A percentile compares a stretch with the other conserved stretches of the same genome.
Evolutionary conservation across 1,140 invertebrate species (phyloP).

Genomic region (Lasioglossum baleicum): DNA sequence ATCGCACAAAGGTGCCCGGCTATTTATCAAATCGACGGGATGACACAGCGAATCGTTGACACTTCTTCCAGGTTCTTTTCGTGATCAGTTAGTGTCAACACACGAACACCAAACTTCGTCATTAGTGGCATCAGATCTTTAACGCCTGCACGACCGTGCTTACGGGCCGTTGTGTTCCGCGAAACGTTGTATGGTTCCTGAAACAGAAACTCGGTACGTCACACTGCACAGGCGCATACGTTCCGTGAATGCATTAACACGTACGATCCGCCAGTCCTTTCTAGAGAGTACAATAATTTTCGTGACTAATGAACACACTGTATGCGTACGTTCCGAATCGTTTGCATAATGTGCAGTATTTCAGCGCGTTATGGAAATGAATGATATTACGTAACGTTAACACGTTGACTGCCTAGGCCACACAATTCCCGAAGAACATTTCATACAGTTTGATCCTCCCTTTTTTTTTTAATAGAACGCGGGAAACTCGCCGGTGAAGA

Average conservation of each 20-base stretch:
- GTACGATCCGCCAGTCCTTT: conserved; percentile 32
- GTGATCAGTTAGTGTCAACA: conserved; percentile 64
- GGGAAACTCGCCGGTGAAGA: neutral
- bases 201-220: conserved; percentile 54
- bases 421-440: too few relatives aligned
- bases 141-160: conserved; percentile 67
- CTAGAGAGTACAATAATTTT: conserved; percentile 28
- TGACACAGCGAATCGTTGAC: conserved; percentile 55
- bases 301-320: conserved; percentile 26
- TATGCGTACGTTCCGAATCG: neutral
- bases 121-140: conserved; percentile 67
- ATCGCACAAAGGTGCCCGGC: conserved; percentile 24
- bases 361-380: neutral
- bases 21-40: conserved; percentile 58
- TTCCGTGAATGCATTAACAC: conserved; percentile 49
- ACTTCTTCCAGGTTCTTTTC: conserved; percentile 53
- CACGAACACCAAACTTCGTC: conserved; percentile 55
- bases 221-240: conserved; percentile 13
- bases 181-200: conserved; percentile 55
- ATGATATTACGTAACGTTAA: neutral
- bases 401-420: neutral
- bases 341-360: conserved; percentile 18
- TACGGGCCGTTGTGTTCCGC: conserved; percentile 54
- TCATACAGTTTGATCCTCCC: neutral
- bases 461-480: neutral